These are phyloP conservation scores for Trididemnum nubilum DNA, from an alignment of 23 tunicate genomes.

Conservation along the genomic window DNA sequence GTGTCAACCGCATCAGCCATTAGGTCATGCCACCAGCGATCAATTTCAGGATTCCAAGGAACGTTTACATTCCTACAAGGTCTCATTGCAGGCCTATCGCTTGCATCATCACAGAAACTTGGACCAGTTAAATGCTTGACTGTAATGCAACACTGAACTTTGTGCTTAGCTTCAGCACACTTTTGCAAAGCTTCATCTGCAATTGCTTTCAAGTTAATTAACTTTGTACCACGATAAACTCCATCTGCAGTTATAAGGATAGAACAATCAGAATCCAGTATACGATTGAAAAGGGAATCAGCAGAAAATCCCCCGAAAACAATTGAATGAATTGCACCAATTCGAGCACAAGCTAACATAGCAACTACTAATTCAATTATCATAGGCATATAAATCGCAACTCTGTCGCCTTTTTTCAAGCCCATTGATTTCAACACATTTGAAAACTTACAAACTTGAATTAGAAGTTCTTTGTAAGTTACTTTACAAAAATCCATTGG, in stretches of 20 bases:
- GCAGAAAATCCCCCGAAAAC: slow-evolving; percentile 99
- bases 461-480: slow-evolving; percentile 58
- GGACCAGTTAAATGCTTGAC: slow-evolving; percentile 71
- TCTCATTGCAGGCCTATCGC: slow-evolving; percentile 67
- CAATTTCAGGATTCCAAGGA: slow-evolving; percentile 70
- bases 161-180: slow-evolving; percentile 50
- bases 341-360: slow-evolving; percentile 90
- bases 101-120: slow-evolving; percentile 64
- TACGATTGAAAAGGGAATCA: slow-evolving; percentile 74
- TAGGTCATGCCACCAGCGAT: slow-evolving; percentile 82
- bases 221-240: slow-evolving; percentile 66
- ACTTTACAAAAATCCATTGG: slow-evolving; percentile 78
- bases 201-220: slow-evolving; percentile 76
- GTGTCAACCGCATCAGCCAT: slow-evolving; percentile 65
- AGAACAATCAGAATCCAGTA: slow-evolving; percentile 84
- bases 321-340: slow-evolving; percentile 91
- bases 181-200: slow-evolving; percentile 77
- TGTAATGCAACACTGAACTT: slow-evolving; percentile 52
- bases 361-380: slow-evolving; percentile 79
- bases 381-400: slow-evolving; percentile 97
- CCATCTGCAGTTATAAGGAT: slow-evolving; percentile 88
- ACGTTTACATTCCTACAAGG: slow-evolving; percentile 44
- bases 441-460: slow-evolving; percentile 85
- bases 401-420: slow-evolving; percentile 86
- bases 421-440: slow-evolving; percentile 83